Conservation (phyloP, 2,888 invertebrate genomes). For the Ornithoptera alexandrae region DNA sequence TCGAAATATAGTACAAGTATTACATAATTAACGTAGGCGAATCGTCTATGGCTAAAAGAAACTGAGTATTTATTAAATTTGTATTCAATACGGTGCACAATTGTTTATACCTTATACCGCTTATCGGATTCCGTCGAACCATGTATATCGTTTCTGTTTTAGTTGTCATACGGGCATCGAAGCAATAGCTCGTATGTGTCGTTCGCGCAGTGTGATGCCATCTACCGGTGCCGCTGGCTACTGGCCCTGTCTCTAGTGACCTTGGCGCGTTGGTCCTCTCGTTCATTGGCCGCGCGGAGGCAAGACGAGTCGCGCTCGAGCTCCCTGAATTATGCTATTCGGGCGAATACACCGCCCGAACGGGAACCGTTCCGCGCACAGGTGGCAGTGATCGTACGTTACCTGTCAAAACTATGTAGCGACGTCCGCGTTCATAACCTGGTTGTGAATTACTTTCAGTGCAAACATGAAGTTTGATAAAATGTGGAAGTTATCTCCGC, state of each 20-base stretch:
- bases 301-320: constrained; percentile 59
- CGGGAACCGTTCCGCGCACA: constrained; percentile 50
- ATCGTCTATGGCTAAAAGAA: constrained; percentile 6
- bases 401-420: constrained; percentile 75
- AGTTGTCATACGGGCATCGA: constrained; percentile 74
- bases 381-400: constrained; percentile 60
- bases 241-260: constrained; percentile 60
- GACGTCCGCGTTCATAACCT: constrained; percentile 61
- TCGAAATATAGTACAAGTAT: no score
- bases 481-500: constrained; percentile 57
- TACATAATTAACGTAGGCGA: not conserved
- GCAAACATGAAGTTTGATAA: constrained; percentile 54
- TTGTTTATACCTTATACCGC: constrained; percentile 73
- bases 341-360: constrained; percentile 46
- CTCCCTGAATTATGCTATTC: constrained; percentile 66
- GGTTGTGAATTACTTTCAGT: constrained; percentile 50
- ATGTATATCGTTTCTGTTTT: constrained; percentile 50
- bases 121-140: constrained; percentile 69
- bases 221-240: constrained; percentile 49
- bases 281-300: constrained; percentile 73
- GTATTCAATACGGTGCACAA: constrained; percentile 64
- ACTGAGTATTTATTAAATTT: constrained; percentile 56
- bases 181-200: constrained; percentile 56
- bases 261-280: constrained; percentile 66
- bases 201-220: constrained; percentile 53